Conservation (phyloP, 1,140 invertebrate species). For the Ruditapes philippinarum region DNA sequence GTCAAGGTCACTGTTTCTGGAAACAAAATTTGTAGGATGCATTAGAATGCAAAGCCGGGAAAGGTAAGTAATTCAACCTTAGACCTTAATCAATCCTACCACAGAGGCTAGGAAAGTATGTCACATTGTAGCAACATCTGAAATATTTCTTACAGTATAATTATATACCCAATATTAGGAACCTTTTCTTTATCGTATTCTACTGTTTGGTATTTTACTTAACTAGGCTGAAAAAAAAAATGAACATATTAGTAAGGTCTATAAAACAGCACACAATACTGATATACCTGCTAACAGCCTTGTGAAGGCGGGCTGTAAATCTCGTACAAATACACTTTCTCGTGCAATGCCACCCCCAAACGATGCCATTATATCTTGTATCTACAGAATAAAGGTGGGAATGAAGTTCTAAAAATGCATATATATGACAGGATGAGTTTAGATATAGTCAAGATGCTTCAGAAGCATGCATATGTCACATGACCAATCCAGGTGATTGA, state of each 20-base stretch:
- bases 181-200: too few species aligned
- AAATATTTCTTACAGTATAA: too few species aligned
- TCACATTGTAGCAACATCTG: too few species aligned
- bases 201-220: too few species aligned
- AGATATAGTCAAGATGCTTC: constrained; percentile 40
- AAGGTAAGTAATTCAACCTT: too few species aligned
- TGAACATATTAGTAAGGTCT: neutral
- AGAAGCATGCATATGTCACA: constrained; percentile 54
- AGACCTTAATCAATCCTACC: too few species aligned
- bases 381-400: constrained; percentile 85
- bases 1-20: too few species aligned
- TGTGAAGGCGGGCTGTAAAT: constrained; percentile 94
- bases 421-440: neutral
- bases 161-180: too few species aligned
- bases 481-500: constrained; percentile 26
- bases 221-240: neutral
- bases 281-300: constrained; percentile 73
- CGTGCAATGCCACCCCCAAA: constrained; percentile 91
- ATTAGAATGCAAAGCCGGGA: too few species aligned
- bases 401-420: constrained; percentile 13
- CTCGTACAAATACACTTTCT: constrained; percentile 94
- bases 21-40: too few species aligned
- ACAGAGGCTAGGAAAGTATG: too few species aligned
- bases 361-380: constrained; percentile 97
- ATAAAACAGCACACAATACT: constrained; percentile 9